A percentile compares a stretch with the other conserved stretches of the same genome.
These are phyloP conservation scores for Drosophila emarginata DNA, from an alignment of 2,888 invertebrate genomes.

Conservation along the genomic window DNA sequence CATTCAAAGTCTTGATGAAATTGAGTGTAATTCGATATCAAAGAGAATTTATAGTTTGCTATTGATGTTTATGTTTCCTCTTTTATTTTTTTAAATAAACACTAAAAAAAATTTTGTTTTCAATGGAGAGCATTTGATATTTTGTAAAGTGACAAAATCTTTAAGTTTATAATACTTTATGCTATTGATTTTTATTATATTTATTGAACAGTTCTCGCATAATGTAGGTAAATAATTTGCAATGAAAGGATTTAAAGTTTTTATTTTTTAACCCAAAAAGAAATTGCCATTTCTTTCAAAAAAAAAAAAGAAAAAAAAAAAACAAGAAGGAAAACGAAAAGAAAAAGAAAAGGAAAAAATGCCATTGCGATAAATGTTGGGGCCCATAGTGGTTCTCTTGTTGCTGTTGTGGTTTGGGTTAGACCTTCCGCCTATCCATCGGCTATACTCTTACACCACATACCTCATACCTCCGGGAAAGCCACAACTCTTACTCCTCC, in stretches of 20 bases:
- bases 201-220: slow-evolving; percentile 9
- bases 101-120: too few relatives aligned
- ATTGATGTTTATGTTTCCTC: too few relatives aligned
- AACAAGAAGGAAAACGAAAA: slow-evolving; percentile 33
- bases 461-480: background rate
- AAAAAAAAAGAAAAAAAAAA: slow-evolving; percentile 4
- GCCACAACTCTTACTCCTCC: background rate
- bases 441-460: slow-evolving; percentile 32
- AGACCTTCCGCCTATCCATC: slow-evolving; percentile 42
- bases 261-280: background rate
- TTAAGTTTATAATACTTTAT: too few relatives aligned
- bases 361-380: slow-evolving; percentile 72
- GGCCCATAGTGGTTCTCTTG: slow-evolving; percentile 48
- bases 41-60: too few relatives aligned
- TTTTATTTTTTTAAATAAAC: too few relatives aligned
- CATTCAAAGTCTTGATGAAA: too few relatives aligned
- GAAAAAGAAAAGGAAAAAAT: slow-evolving; percentile 71
- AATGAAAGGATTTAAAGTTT: background rate
- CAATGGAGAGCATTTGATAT: too few relatives aligned
- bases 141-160: too few relatives aligned
- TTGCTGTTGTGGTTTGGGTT: slow-evolving; percentile 64
- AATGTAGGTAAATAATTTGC: slow-evolving; percentile 1
- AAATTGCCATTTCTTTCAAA: slow-evolving; percentile 27
- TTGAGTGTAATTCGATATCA: too few relatives aligned
- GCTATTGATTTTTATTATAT: slow-evolving; percentile 10